These are phyloP conservation scores for Centropristis striata DNA, from an alignment of 2,113 vertebrate genomes.

Conservation along the genomic window DNA sequence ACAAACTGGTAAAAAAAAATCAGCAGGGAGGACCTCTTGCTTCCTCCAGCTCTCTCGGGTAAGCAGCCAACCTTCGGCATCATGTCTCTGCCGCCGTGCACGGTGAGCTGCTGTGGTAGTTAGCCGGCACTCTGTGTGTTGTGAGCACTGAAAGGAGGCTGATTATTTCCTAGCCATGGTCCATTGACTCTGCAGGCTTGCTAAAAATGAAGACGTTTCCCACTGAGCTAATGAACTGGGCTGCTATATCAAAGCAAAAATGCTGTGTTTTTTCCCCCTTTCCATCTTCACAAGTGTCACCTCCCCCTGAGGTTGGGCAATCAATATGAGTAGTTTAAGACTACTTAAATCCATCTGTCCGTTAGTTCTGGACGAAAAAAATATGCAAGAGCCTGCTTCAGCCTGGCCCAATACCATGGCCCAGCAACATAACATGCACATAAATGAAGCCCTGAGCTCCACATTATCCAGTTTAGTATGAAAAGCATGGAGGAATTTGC, in stretches of 20 bases:
- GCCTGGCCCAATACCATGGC: not conserved
- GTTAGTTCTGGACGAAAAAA: conserved; percentile 30
- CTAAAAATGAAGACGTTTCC: conserved; percentile 68
- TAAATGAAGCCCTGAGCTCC: too few species aligned
- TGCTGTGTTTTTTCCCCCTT: conserved; percentile 3
- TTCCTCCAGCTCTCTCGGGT: conserved; percentile 20
- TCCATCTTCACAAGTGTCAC: conserved; percentile 26
- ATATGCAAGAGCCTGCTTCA: not conserved
- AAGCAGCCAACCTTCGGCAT: conserved; percentile 42
- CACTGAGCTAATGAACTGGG: conserved; percentile 67
- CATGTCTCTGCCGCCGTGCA: not conserved
- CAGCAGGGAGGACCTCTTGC: conserved; percentile 13
- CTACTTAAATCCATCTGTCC: conserved; percentile 56
- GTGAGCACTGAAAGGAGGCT: conserved; percentile 35
- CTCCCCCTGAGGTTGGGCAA: conserved; percentile 37
- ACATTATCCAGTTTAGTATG: too few species aligned
- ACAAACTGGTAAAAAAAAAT: conserved; percentile 18
- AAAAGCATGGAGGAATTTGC: too few species aligned
- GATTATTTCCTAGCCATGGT: conserved; percentile 60
- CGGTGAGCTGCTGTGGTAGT: conserved; percentile 33
- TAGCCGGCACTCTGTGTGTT: conserved; percentile 43
- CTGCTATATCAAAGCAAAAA: conserved; percentile 47
- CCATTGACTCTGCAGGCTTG: conserved; percentile 62
- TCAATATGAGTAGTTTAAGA: conserved; percentile 47
- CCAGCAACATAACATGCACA: too few species aligned